Evolutionary conservation across 2,888 invertebrate genomes (phyloP).

Genomic region (Eumerus sabulonum): DNA sequence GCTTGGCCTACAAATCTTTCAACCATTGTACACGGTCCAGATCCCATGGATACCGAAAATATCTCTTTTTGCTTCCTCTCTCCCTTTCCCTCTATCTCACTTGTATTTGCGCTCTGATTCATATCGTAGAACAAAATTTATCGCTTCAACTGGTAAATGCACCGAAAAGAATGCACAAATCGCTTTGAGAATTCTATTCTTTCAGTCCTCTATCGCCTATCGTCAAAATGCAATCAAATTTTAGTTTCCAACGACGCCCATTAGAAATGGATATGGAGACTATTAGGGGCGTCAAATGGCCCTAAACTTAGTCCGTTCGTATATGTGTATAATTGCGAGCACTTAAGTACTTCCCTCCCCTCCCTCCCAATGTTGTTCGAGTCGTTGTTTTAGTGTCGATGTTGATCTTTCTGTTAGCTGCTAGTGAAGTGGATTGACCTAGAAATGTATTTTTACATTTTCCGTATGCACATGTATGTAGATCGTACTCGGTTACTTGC

Average conservation of each 20-base stretch:
- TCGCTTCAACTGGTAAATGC: slow-evolving; percentile 42
- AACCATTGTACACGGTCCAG: slow-evolving; percentile 31
- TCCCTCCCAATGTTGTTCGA: slow-evolving; percentile 8
- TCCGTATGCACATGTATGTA: slow-evolving; percentile 15
- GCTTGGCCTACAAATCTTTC: slow-evolving; percentile 34
- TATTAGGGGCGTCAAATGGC: slow-evolving; percentile 49
- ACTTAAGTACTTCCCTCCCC: slow-evolving; percentile 60
- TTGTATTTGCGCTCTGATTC: slow-evolving; percentile 35
- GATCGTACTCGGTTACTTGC: too few species aligned
- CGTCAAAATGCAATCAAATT: slow-evolving; percentile 29
- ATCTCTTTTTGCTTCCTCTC: slow-evolving; percentile 20
- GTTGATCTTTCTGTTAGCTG: slow-evolving; percentile 30
- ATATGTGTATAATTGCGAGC: slow-evolving; percentile 60
- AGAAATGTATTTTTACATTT: slow-evolving; percentile 44
- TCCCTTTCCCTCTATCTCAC: neutral
- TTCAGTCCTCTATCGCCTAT: slow-evolving; percentile 5
- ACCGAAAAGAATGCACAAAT: slow-evolving; percentile 16
- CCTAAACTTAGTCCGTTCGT: slow-evolving; percentile 28
- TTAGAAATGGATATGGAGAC: slow-evolving; percentile 22
- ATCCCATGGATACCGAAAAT: slow-evolving; percentile 51
- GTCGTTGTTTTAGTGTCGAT: neutral
- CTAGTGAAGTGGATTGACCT: slow-evolving; percentile 62
- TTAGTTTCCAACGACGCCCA: slow-evolving; percentile 23
- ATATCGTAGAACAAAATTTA: slow-evolving; percentile 52
- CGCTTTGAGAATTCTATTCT: slow-evolving; percentile 4